phyloP scores from a whole-genome alignment of 2,888 invertebrate species.

The Anorthoa munda region DNA sequence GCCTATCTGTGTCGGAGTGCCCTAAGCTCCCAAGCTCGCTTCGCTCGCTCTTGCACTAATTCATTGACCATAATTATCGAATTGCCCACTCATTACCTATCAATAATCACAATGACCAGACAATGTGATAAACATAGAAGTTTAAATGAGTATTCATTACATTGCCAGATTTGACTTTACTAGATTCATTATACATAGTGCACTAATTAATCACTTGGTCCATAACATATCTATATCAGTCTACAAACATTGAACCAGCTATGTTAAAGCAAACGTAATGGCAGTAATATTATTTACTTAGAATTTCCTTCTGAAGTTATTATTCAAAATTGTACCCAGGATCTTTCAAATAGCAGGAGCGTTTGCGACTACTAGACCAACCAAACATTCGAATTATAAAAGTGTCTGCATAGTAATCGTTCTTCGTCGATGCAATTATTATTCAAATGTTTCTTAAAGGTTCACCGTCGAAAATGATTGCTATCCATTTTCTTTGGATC shows the following conservation, averaged over 20 bases:
- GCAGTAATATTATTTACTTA: background rate
- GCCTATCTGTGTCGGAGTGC: too few species aligned
- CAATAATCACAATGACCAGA: too few species aligned
- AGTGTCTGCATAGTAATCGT: background rate
- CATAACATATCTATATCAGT: background rate
- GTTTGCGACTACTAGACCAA: background rate
- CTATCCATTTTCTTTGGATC: slow-evolving; percentile 43
- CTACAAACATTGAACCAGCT: background rate
- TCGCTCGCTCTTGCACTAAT: too few species aligned
- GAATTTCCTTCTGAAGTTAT: background rate
- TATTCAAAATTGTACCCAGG: background rate
- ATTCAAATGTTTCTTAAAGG: slow-evolving; percentile 9
- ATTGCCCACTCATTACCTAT: too few species aligned
- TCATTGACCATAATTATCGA: too few species aligned
- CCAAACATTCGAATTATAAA: background rate
- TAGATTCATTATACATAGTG: too few species aligned
- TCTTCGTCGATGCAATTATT: slow-evolving; percentile 28
- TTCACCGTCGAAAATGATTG: slow-evolving; percentile 34
- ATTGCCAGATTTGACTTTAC: too few species aligned
- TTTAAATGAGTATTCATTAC: too few species aligned
- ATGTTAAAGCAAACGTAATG: too few species aligned
- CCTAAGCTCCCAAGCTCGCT: too few species aligned
- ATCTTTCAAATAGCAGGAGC: background rate
- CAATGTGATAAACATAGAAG: too few species aligned
- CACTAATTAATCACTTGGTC: too few species aligned